Percentiles rank a stretch among this genome's conserved stretches.
These are phyloP conservation scores for Charadrius vociferus DNA, from an alignment of 2,113 vertebrate genomes.

Conservation along the genomic window DNA sequence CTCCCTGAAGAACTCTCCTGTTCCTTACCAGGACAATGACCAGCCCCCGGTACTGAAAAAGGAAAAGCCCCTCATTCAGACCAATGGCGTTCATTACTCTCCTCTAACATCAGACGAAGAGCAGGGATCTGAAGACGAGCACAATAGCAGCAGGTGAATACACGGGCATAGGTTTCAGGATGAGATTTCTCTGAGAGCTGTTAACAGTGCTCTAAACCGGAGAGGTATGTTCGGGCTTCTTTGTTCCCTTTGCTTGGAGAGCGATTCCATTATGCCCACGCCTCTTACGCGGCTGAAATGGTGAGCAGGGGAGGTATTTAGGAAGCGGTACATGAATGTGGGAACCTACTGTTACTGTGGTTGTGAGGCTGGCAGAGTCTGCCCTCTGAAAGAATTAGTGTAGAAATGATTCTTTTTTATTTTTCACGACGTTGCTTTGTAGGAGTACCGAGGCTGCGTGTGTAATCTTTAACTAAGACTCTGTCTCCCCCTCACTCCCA, in stretches of 20 bases:
- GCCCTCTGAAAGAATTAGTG: neutral
- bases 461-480: neutral
- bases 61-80: slow-evolving; percentile 86
- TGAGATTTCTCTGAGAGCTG: neutral
- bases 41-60: slow-evolving; percentile 94
- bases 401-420: neutral
- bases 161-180: neutral
- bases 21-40: slow-evolving; percentile 87
- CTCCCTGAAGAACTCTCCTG: slow-evolving; percentile 87
- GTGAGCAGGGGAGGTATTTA: neutral
- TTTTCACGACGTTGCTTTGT: neutral
- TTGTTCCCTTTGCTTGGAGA: neutral
- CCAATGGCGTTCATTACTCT: slow-evolving; percentile 80
- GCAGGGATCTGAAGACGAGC: slow-evolving; percentile 80
- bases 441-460: neutral
- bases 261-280: neutral
- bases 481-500: neutral
- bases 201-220: neutral
- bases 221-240: neutral
- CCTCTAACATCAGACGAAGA: slow-evolving; percentile 83
- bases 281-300: neutral
- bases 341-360: neutral
- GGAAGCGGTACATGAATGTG: neutral
- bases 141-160: slow-evolving; percentile 74
- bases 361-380: neutral